phyloP scores from a whole-genome alignment of 1,140 invertebrate species.

The Octopus bimaculoides region DNA sequence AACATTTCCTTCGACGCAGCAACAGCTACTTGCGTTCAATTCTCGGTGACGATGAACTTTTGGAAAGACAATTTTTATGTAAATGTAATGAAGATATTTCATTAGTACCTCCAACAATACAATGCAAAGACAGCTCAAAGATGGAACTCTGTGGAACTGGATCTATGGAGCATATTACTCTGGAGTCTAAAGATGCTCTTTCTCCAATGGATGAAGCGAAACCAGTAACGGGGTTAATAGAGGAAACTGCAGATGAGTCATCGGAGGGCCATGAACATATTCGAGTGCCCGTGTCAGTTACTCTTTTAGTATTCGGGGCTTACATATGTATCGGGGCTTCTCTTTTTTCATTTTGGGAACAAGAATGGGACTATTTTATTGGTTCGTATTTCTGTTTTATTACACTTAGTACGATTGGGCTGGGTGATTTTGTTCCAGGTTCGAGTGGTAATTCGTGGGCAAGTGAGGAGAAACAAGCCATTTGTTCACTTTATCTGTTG shows the following conservation, averaged over 20 bases:
- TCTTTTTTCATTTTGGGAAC: constrained; percentile 46
- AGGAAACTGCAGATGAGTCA: neutral
- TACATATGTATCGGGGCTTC: constrained; percentile 51
- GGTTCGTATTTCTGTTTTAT: constrained; percentile 94
- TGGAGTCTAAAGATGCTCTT: neutral
- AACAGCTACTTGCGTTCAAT: neutral
- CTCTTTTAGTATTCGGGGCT: constrained; percentile 41
- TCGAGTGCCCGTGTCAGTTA: constrained; percentile 49
- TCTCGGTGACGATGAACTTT: neutral
- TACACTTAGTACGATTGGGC: constrained; percentile 72
- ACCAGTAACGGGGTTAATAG: neutral
- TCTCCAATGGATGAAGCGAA: neutral
- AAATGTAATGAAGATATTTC: too few species aligned
- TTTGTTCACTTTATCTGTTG: constrained; percentile 72
- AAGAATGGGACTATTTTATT: constrained; percentile 73
- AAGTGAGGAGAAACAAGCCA: constrained; percentile 40
- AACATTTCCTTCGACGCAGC: neutral
- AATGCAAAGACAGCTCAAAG: too few species aligned
- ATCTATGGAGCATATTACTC: neutral
- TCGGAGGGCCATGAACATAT: neutral
- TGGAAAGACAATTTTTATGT: neutral
- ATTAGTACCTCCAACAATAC: too few species aligned
- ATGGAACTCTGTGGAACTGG: neutral
- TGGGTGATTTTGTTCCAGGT: constrained; percentile 69
- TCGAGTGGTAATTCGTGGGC: constrained; percentile 33